Base-by-base conservation (phyloP, 1,140 invertebrate genomes). In the Gryon sp. region DNA sequence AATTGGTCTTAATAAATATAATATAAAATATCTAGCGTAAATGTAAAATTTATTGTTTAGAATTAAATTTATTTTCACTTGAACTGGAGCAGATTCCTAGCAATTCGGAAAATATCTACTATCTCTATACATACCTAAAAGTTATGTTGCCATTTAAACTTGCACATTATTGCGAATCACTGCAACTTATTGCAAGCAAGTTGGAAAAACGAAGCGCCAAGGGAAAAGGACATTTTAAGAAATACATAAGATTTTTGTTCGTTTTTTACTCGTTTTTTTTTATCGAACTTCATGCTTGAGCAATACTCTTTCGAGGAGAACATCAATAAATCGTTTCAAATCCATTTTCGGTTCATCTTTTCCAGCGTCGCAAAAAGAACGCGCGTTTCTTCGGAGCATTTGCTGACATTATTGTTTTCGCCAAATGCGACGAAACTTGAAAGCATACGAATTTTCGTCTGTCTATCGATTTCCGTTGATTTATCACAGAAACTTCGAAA, bases 361-460 rank as follows among this genome's bases (percentile, higher is more conserved):
- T n/a, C 11, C 22, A n/a, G 9, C 55, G 11, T 53, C 19, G 26
- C 50, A 32, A n/a, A n/a, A 28, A 1, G 26, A 48, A 28, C 55
- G 48, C 59, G 41, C 38, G n/a, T n/a, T 65, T 68, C 40, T 32
- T 5, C 28, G 2, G 14, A 46, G 43, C 22, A 43, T 62, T 55
- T 55, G 40, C 72, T 48, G 63, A 75, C 62, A 66, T 75, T 75
- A 75, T 75, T 68, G 72, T 75, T 68, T 66, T 45, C 66, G 34
- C 12, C 26, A 19, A 9, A 32, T 2, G 32, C 32, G 11, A 1
- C 14, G 2, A n/a, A 15, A 40, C 28, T 40, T 19, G 12, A 63
- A 46, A 40, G 52, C 50, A 57, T 41, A 48, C 41, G 59, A 57
- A 69, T 48, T 69, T 69, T 34, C 22, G 2, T 40, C 40, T 22